Base-by-base conservation (phyloP, 2,888 invertebrate species). In the Drosophila affinis region DNA sequence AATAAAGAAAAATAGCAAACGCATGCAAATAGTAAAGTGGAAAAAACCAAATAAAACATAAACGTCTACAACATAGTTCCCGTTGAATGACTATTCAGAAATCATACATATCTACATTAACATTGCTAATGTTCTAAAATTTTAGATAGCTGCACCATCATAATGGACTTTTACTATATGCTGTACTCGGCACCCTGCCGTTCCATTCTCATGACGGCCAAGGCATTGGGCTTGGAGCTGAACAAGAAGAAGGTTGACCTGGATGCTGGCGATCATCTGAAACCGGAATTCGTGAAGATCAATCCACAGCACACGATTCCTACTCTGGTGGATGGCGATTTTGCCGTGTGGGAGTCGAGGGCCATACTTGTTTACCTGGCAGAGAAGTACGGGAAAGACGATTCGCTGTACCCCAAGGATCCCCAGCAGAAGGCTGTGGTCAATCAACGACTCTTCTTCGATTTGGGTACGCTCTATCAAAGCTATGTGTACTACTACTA, bases 281-380 rank as follows among this genome's bases (percentile, higher is more conserved):
- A 93, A 34, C 95, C 95, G 0, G 95, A 95, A 82, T 96, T 93
- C 82, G 3, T 95, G 18, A 95, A 95, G 93, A 91, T 96, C n/a
- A 97, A 96, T 91, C 96, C 96, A 0, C 96, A 97, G 91, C 97
- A 97, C 90, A 95, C 95, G 27, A 94, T 97, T 64, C 97, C 97
- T 2, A 96, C 96, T 0, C 91, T 98, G 49, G 95, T 95, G 57
- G 97, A 97, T 91, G 95, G 96, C 79, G 97, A 96, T 0, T 95
- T 97, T 89, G 92, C 94, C 24, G 90, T 98, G 61, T 96, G 95
- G 94, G 97, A 97, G 92, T 97, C 97, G 47, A 95, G 96, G 54
- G 95, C 96, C 67, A 97, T 97, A 90, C 93, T 95, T 91, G 93
- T 94, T 0, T 97, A 97, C 92, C 93, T 97, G 87, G 95, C 93